A percentile compares a stretch with the other conserved stretches of the same genome.
Conservation (phyloP, 2,888 invertebrate species). For the Heliconius erato region DNA sequence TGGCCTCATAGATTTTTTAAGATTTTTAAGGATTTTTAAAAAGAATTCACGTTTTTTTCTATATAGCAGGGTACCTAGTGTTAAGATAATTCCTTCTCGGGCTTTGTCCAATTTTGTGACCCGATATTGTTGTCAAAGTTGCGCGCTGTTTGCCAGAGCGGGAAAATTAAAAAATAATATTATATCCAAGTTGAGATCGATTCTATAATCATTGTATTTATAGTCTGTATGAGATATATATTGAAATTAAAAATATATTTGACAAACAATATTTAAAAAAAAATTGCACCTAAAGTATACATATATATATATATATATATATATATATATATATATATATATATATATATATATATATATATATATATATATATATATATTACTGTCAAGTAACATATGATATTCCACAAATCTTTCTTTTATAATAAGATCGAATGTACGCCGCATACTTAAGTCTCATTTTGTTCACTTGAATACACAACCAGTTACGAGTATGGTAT, state of each 20-base stretch:
- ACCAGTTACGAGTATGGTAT: background rate
- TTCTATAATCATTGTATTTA: too few relatives aligned
- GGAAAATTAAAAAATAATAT: too few relatives aligned
- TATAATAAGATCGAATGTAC: constrained; percentile 10
- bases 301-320: background rate
- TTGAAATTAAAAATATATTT: too few relatives aligned
- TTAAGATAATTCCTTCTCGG: too few relatives aligned
- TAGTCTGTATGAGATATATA: too few relatives aligned
- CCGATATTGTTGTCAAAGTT: too few relatives aligned
- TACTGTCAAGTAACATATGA: background rate
- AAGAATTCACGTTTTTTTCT: background rate
- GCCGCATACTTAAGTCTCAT: background rate
- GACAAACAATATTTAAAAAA: background rate
- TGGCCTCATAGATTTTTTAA: background rate
- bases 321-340: background rate
- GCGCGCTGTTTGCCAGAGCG: too few relatives aligned
- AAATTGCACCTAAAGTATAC: background rate
- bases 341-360: background rate
- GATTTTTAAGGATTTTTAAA: background rate
- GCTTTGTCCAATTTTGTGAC: too few relatives aligned
- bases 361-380: background rate
- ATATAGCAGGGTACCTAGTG: background rate
- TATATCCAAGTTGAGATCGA: too few relatives aligned
- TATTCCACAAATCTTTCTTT: background rate
- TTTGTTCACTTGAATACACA: background rate